phyloP scores from a whole-genome alignment of 2,888 invertebrate genomes.

The Nomada fabriciana region DNA sequence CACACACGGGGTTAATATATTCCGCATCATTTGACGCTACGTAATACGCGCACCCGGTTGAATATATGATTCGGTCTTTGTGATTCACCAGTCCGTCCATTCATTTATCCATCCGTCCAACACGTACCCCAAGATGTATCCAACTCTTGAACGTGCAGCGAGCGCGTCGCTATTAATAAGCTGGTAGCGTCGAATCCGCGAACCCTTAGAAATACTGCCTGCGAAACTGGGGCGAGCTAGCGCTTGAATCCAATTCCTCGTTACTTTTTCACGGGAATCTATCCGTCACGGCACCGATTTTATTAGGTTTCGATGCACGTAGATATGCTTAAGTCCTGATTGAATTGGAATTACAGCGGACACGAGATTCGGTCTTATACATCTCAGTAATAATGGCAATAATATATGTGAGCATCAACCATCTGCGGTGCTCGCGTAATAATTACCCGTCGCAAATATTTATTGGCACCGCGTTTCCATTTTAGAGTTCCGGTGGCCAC shows the following conservation, averaged over 20 bases:
- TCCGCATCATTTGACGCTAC: slow-evolving; percentile 31
- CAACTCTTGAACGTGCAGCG: slow-evolving; percentile 50
- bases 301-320: no score
- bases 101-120: slow-evolving; percentile 40
- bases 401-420: no score
- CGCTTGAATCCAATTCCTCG: not conserved
- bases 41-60: slow-evolving; percentile 16
- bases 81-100: slow-evolving; percentile 34
- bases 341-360: no score
- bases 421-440: no score
- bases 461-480: no score
- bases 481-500: no score
- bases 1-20: not conserved
- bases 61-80: slow-evolving; percentile 38
- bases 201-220: slow-evolving; percentile 45
- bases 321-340: no score
- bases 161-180: slow-evolving; percentile 62
- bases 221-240: slow-evolving; percentile 45
- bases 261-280: not conserved
- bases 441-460: no score
- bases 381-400: no score
- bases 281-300: not conserved
- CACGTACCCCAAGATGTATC: slow-evolving; percentile 39
- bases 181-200: slow-evolving; percentile 37
- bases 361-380: no score